phyloP scores from a whole-genome alignment of 2,797 vertebrate species.

The Chaunax sp. region DNA sequence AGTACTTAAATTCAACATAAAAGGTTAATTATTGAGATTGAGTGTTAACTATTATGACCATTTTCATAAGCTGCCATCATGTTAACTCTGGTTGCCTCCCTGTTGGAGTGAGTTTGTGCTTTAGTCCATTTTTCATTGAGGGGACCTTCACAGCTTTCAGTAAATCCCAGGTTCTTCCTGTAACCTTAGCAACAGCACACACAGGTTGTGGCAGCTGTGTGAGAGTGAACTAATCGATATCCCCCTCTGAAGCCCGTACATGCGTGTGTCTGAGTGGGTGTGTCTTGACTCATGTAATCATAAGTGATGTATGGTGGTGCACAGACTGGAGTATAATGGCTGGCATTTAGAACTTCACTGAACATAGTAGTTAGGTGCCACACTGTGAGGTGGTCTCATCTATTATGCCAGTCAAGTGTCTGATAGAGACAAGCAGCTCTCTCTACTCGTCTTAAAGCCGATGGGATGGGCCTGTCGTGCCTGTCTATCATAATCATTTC shows the following conservation, averaged over 20 bases:
- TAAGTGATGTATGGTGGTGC: constrained; percentile 8
- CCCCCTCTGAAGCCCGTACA: neutral
- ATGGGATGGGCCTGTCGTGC: constrained; percentile 62
- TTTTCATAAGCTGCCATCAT: no score
- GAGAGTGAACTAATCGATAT: constrained; percentile 30
- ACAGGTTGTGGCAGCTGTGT: constrained; percentile 3
- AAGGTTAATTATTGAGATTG: neutral
- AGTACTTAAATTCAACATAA: no score
- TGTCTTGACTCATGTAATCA: constrained; percentile 38
- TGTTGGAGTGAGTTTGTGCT: neutral
- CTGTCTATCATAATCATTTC: constrained; percentile 77
- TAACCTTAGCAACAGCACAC: constrained; percentile 43
- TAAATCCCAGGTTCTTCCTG: neutral
- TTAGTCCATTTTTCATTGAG: neutral
- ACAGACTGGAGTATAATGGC: constrained; percentile 38
- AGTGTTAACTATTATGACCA: no score
- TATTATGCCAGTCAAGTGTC: constrained; percentile 48
- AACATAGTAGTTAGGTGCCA: constrained; percentile 52
- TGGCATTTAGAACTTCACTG: constrained; percentile 44
- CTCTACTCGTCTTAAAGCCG: constrained; percentile 30
- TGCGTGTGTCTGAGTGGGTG: neutral
- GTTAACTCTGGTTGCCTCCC: neutral
- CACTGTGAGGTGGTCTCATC: constrained; percentile 65
- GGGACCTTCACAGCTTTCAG: neutral
- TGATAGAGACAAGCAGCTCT: constrained; percentile 45